Evolutionary conservation across 2,113 vertebrate species (phyloP).

Genomic region (Brachypteracias leptosomus): DNA sequence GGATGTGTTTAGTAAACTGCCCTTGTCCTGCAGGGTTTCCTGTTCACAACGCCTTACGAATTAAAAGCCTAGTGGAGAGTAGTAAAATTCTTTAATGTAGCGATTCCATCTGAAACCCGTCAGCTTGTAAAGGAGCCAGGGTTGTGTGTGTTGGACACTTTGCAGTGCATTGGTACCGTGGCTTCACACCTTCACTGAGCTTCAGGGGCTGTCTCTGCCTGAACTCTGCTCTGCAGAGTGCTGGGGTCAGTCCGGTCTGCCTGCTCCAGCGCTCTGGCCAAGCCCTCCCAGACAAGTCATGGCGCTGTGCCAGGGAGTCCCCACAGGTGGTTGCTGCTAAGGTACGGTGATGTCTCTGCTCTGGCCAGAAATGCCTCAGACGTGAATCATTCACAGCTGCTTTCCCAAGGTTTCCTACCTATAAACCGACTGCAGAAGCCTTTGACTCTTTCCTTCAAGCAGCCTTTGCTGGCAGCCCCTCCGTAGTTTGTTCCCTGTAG

Average conservation of each 20-base stretch:
- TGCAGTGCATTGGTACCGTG: rapidly evolving
- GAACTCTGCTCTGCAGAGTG: neutral
- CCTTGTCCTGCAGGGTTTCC: neutral
- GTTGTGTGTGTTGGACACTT: neutral
- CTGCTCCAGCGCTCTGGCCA: rapidly evolving
- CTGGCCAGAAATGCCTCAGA: neutral
- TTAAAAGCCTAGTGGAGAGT: neutral
- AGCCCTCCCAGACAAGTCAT: rapidly evolving
- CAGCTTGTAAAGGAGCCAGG: neutral
- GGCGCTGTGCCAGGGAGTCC: neutral
- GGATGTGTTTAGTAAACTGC: neutral
- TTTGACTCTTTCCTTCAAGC: neutral
- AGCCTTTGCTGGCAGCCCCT: neutral
- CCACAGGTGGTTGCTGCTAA: neutral
- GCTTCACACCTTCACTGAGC: neutral
- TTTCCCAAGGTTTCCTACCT: neutral
- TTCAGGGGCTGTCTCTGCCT: neutral
- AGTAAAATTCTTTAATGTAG: neutral
- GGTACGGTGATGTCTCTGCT: neutral
- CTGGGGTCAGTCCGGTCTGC: neutral
- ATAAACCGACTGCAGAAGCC: neutral
- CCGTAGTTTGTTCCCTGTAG: neutral
- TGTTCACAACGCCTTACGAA: neutral
- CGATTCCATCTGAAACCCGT: neutral
- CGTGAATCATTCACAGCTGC: neutral